Base-by-base conservation (phyloP, 92 coral and sea anemone species). In the Pocillopora meandrina region DNA sequence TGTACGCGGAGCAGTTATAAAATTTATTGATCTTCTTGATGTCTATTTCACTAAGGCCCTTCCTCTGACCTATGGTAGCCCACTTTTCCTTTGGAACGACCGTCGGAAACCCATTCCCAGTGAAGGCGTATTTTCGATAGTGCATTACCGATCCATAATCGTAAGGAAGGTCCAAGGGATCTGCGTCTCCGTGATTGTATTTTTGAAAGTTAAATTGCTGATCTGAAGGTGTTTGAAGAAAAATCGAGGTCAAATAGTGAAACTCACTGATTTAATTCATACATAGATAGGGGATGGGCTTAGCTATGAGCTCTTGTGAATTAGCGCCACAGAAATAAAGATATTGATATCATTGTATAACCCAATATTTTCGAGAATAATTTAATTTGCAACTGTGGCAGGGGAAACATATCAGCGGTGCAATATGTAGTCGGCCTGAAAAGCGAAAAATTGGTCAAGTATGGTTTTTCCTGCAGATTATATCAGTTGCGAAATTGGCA, bases 151-250 rank as follows among this genome's bases (percentile, higher is more conserved):
- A 84, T 16, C 62, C 57, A 75, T 84, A 85, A 23, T 89, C 92
- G 75, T 89, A 89, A 17, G 78, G 62, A 9, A 78, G 63, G 16
- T 81, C 89, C 21, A 89, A 60, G 16, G 92, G 20, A 18, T 89
- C 92, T 2, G 92, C 92, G n/a, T 80, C 80, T 47, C 92, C 92
- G 4, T 69, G 92, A 15, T 78, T 87, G 89, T 89, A 89, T 82
- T 75, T 89, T 15, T 85, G 89, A 55, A 89, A 89, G 56, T 89
- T 89, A 71, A 34, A 84, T 2, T 75, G 82, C 81, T 80, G 77
- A 36, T 76, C 88, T 84, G 55, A 56, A 13, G n/a, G 10, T 52
- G 14, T 18, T 52, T 0, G 10, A 26, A 20, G 9, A 76, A 31
- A 14, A 26, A 7, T 42, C 5, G 26, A 73, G 61, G 12, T 3